Evolutionary conservation across 30 jellyfish, hydroid and myxozoan species (phyloP), one percentile per base, ranked within the genome.

Genomic region (Hydractinia echinata): DNA sequence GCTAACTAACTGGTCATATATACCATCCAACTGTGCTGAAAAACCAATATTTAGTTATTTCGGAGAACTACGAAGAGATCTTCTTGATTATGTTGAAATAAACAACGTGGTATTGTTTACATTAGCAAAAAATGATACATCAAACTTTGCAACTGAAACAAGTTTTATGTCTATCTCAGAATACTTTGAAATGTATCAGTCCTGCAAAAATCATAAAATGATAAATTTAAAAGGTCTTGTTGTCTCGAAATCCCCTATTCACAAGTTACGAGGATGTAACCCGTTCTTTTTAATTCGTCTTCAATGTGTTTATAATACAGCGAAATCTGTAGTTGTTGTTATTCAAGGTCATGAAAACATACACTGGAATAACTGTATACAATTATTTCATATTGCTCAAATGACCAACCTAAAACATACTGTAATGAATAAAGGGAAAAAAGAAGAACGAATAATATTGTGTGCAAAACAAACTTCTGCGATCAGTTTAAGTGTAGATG

Each of bases 271-370:
- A 6, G 74, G 74, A 4, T 64, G 51, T 7, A 64, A 64, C 39
- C 74, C 74, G 8, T 64, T 64, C 39, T 64, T n/a, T 64, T 64
- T 64, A 44, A 44, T 64, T 7, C 19, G 74, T n/a, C 74, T 64
- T 64, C 51, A 7, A n/a, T 64, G 74, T 13, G 39, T 6, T n/a
- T 51, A n/a, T 64, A 44, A 13, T 64, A 51, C 19, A 64, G 9
- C 9, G 2, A 44, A 64, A 7, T n/a, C 74, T n/a, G 18, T 51
- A 64, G 74, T 64, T 64, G 74, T 64, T 7, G 74, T 64, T 7
- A 51, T 64, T 7, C 74, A 64, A 0, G 74, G 74, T 64, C 0
- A 7, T 64, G 74, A 64, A n/a, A 64, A 64, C 19, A 51, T 64
- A 64, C 74, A 64, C 39, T 64, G 74, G 74, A 64, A 13, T 64